Base-by-base conservation (phyloP, 1,140 invertebrate species). In the Coelopa frigida region DNA sequence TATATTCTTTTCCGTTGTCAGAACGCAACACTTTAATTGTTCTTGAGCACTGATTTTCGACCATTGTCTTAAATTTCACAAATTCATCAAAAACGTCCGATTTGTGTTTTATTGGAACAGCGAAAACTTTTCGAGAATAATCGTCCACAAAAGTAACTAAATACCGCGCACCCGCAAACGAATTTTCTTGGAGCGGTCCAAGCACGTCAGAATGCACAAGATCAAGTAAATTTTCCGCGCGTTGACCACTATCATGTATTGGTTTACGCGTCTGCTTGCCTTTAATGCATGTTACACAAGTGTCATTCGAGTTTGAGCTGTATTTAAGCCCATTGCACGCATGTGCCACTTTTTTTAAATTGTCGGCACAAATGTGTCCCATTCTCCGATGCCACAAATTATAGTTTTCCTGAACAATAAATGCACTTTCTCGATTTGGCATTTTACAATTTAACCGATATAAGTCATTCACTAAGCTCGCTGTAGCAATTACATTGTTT, bases 121-220 rank as follows among this genome's bases (percentile, higher is more conserved):
- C 56, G 47, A 55, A 59, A 46, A 60, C 57, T 55, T 69, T 71
- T 31, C 64, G 52, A 6, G 63, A 57, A 40, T 43, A 70, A 21
- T 75, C 71, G 54, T 76, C 72, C 4, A 70, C 72, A 24, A 75
- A 70, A 0, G 73, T 70, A 1, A 72, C 21, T 24, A 71, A 64
- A 48, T 72, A 75, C 8, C 41, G 44, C 5, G 58, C 56, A 12
- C 58, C 60, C 24, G 68, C 65, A 23, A 63, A 31, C 4, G 65
- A 70, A 17, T 14, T 39, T 5, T 54, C 44, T 12, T 64, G 55
- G 65, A 75, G 70, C 11, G 68, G 71, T 17, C 73, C 72, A 46
- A 61, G 70, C 1, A 74, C 41, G 50, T 74, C 72, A 0, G 61
- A 60, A 48, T 73, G 70, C 32, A 59, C 40, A 5, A 61, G 31